These are phyloP conservation scores for Tenodera sinensis DNA, from an alignment of 2,888 invertebrate genomes.

Conservation along the genomic window DNA sequence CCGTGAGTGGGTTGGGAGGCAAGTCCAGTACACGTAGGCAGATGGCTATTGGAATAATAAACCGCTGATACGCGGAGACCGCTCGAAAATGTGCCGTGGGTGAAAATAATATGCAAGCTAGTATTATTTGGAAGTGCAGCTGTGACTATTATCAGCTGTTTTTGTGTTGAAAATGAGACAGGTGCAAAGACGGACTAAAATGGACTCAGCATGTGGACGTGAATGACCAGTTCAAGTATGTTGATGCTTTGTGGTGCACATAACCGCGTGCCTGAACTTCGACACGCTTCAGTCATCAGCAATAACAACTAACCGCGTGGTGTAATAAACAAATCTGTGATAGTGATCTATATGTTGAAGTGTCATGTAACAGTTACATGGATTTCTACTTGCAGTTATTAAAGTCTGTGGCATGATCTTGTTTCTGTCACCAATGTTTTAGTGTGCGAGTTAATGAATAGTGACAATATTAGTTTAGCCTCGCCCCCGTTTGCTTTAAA, in stretches of 20 bases:
- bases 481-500: neutral
- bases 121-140: neutral
- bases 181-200: neutral
- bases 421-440: neutral
- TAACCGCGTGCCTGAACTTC: neutral
- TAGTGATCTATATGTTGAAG: neutral
- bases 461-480: neutral
- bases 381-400: neutral
- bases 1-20: constrained; percentile 17
- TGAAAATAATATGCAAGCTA: neutral
- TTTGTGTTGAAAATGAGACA: neutral
- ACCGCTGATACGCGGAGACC: neutral
- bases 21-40: constrained; percentile 20
- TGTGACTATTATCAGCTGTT: neutral
- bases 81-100: neutral
- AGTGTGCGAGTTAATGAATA: neutral
- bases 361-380: neutral
- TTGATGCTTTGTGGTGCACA: no score
- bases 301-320: neutral
- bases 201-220: neutral
- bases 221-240: neutral
- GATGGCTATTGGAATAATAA: constrained; percentile 2
- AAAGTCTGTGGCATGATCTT: neutral
- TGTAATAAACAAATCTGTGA: neutral
- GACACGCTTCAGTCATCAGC: neutral